Base-by-base conservation (phyloP, 2,797 vertebrate species). In the Coilia nasus region DNA sequence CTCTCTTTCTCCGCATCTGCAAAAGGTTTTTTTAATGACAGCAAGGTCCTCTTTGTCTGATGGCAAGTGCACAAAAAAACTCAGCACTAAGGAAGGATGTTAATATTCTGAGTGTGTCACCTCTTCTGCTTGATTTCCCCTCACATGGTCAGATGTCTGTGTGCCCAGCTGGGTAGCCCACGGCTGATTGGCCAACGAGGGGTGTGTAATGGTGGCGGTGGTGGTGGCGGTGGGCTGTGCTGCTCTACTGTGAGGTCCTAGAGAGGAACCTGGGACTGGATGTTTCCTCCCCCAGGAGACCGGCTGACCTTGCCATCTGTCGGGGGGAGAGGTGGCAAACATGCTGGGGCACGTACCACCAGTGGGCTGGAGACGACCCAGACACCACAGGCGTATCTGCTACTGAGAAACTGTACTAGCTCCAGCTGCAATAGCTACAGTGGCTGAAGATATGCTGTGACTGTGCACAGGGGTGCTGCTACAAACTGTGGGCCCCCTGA, bases 271-370 rank as follows among this genome's bases (percentile, higher is more conserved):
- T 67, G 50, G 14, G 50, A 54, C 1, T 3, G 50, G 14, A 14
- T 54, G 50, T 35, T 6, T 78, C 3, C 47, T 35, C n/a, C 59
- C 46, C 31, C 64, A 15, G 12, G 59, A 80, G 23, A 88, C 84
- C 87, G 87, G 85, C 87, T 88, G 86, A 84, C 50, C 83, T 60
- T 86, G 88, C 90, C 91, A 90, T 90, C 87, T 91, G 89, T 86
- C 85, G 82, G 50, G 9, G n/a, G 31, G 31, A n/a, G 80, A 67
- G 17, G 83, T 62, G 57, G 46, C 1, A 23, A 28, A 67, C 57
- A 78, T 87, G 80, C 84, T 87, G 86, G 31, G 87, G 82, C 84
- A 90, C 88, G 86, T 87, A 85, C 85, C 84, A 86, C 59, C 82
- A 83, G 59, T 82, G 83, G 84, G 88, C 46, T 88, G 89, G 87